phyloP scores from a whole-genome alignment of 2,113 vertebrate genomes.

The Amphiprion ocellaris region DNA sequence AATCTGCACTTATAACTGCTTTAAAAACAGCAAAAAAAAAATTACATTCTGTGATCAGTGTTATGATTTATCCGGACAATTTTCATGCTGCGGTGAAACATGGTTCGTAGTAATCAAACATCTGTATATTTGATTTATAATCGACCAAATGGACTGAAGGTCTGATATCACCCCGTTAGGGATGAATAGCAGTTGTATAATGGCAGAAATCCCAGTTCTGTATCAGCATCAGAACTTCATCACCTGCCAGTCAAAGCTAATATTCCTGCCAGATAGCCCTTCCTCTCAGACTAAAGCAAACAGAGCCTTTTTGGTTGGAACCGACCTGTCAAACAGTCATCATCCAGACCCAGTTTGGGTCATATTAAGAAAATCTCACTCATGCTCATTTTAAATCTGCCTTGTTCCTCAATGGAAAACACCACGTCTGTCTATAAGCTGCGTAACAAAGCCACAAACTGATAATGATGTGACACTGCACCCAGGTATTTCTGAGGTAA shows the following conservation, averaged over 20 bases:
- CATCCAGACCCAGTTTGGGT: background rate
- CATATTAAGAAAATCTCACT: background rate
- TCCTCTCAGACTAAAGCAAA: background rate
- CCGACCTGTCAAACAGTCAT: background rate
- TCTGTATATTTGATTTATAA: background rate
- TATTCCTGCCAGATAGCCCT: background rate
- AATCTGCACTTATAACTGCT: background rate
- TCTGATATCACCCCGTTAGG: background rate
- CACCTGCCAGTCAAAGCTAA: conserved; percentile 6
- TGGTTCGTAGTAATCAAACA: background rate
- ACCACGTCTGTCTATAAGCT: background rate
- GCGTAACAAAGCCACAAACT: background rate
- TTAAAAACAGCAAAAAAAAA: background rate
- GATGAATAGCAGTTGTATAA: background rate
- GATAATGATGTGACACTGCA: conserved; percentile 7
- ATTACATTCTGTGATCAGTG: too few relatives aligned
- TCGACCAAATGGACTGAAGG: background rate
- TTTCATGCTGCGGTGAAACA: conserved; percentile 17
- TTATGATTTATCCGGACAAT: background rate
- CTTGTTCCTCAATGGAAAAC: background rate
- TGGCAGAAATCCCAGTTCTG: conserved; percentile 25
- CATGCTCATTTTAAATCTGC: background rate
- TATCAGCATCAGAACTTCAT: conserved; percentile 10
- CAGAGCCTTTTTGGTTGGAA: background rate
- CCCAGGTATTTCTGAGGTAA: conserved; percentile 31